phyloP scores from a whole-genome alignment of 2,888 invertebrate species.

The Phyllotreta cruciferae region DNA sequence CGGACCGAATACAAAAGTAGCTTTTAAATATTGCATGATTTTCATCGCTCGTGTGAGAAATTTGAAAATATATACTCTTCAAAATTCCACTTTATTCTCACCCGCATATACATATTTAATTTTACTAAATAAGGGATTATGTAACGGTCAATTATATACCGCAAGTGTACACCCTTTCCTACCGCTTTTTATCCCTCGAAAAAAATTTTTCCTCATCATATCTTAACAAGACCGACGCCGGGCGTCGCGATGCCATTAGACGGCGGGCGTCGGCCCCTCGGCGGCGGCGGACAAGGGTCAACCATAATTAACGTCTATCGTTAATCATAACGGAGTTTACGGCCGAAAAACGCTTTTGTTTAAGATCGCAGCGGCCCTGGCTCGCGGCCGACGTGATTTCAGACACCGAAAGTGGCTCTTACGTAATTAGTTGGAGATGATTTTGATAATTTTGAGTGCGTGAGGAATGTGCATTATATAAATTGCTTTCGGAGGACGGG shows the following conservation, averaged over 20 bases:
- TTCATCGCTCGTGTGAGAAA: not conserved
- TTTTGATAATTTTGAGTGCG: conserved; percentile 42
- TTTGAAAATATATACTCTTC: no score
- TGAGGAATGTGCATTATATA: conserved; percentile 36
- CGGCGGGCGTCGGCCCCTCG: conserved; percentile 10
- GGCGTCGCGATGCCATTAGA: conserved; percentile 4
- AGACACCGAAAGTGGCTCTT: conserved; percentile 39
- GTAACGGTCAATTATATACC: no score
- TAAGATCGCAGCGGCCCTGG: conserved; percentile 43
- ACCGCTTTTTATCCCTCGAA: no score
- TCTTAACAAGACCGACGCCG: not conserved
- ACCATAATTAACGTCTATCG: conserved; percentile 53
- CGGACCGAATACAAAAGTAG: conserved; percentile 24
- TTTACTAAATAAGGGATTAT: no score
- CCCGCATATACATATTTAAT: no score
- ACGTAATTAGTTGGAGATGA: conserved; percentile 43
- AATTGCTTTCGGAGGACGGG: conserved; percentile 29
- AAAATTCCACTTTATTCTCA: no score
- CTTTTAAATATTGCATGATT: conserved; percentile 27
- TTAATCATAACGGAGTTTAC: conserved; percentile 51
- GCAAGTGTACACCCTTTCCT: no score
- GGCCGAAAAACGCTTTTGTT: conserved; percentile 48
- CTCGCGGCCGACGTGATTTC: conserved; percentile 33
- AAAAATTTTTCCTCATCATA: no score
- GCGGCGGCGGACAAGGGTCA: conserved; percentile 48